These are phyloP conservation scores for Clivina fossor DNA, from an alignment of 2,888 invertebrate species.

Conservation along the genomic window DNA sequence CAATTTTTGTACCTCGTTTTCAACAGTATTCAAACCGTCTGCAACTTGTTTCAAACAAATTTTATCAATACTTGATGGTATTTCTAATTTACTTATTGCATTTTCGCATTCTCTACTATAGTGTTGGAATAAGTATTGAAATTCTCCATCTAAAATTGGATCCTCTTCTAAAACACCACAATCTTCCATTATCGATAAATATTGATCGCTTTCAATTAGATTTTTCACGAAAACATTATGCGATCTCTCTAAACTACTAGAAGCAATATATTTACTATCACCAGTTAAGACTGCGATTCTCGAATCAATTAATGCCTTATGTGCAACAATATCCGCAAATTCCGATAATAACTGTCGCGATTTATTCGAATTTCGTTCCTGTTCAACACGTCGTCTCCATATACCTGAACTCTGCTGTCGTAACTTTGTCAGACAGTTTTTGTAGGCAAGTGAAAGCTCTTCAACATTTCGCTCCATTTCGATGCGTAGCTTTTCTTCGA, in stretches of 20 bases:
- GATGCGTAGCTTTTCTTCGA: constrained; percentile 68
- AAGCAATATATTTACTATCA: constrained; percentile 48
- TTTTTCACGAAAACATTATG: constrained; percentile 44
- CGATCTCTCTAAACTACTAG: constrained; percentile 39
- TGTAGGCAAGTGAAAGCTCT: constrained; percentile 68
- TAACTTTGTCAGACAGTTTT: constrained; percentile 63
- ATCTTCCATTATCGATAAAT: constrained; percentile 44
- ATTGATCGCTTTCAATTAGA: constrained; percentile 49
- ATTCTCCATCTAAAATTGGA: constrained; percentile 65
- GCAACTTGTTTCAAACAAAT: constrained; percentile 38
- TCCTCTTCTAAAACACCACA: constrained; percentile 40
- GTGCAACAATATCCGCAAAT: constrained; percentile 71
- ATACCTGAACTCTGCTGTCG: constrained; percentile 53
- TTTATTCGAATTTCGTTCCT: constrained; percentile 54
- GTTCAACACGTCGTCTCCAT: constrained; percentile 55
- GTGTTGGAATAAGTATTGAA: constrained; percentile 66
- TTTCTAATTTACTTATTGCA: constrained; percentile 50
- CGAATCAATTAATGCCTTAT: constrained; percentile 75
- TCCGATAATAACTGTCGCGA: constrained; percentile 60
- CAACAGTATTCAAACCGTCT: constrained; percentile 36
- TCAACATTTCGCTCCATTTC: constrained; percentile 72
- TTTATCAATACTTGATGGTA: constrained; percentile 21
- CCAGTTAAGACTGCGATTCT: constrained; percentile 70
- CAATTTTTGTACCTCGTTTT: constrained; percentile 38
- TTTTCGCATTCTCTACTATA: constrained; percentile 64